Evolutionary conservation across 2,113 vertebrate genomes (phyloP), one percentile per base, ranked within the genome.

Genomic region (Glaucomys volans): DNA sequence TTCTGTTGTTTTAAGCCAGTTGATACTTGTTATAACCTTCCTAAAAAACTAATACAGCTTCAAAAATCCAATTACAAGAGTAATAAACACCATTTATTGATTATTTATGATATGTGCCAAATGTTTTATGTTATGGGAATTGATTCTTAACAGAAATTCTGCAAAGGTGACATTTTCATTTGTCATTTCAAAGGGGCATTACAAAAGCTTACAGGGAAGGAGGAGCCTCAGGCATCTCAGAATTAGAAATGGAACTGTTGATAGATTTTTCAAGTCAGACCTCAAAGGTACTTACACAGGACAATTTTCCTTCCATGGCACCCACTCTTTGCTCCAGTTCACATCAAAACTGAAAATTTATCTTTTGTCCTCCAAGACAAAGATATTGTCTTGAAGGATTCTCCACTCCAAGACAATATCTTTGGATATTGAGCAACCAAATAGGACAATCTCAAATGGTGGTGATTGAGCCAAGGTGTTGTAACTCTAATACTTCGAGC

Each of bases 201-300:
- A 52, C 18, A 44, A 71, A 93, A 75, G 32, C 62, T 95, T 83
- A 37, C n/a, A 24, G 26, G 30, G n/a, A 81, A 88, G 52, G 18
- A 54, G 13, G 4, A 54, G 17, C 32, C 28, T 66, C 4, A 1
- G n/a, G 11, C 47, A 66, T 42, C 57, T 94, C 69, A 95, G 75
- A 84, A 90, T 79, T 32, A 92, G 64, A 24, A 72, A 32, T 10
- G 30, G 52, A 80, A 37, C 4, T 47, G 40, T 57, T 44, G 35
- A 12, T 75, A 72, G 50, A n/a, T 90, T 96, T 95, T 62, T 85
- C 52, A 59, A 59, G 67, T n/a, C 35, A 50, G 44, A 91, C 26
- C 17, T 11, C 4, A 8, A 77, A 64, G 59, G 35, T 16, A 42
- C 28, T 90, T 75, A 57, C 3, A 20, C 18, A 28, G 26, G 44